Percentiles rank a stretch among this genome's conserved stretches.
These are phyloP conservation scores for Anoplophora glabripennis DNA, from an alignment of 1,140 invertebrate genomes.

Conservation along the genomic window DNA sequence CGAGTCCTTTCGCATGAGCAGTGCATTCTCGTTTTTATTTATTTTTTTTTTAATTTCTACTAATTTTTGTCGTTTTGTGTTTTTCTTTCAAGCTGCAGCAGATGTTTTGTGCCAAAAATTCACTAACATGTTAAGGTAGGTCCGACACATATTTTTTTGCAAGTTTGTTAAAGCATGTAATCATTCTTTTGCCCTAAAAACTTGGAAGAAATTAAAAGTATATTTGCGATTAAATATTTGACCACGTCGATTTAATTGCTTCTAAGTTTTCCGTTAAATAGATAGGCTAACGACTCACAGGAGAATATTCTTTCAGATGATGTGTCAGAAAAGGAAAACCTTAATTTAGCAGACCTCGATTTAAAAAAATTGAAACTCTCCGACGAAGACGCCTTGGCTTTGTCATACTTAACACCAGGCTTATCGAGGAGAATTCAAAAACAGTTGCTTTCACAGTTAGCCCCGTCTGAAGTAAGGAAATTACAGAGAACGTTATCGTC, in stretches of 20 bases:
- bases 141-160: conserved; percentile 24
- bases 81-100: conserved; percentile 45
- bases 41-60: conserved; percentile 40
- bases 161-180: conserved; percentile 14
- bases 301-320: conserved; percentile 38
- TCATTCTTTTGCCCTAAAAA: neutral
- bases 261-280: neutral
- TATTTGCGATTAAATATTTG: neutral
- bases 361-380: conserved; percentile 62
- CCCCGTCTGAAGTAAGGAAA: conserved; percentile 59
- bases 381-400: conserved; percentile 61
- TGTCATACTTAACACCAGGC: conserved; percentile 63
- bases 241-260: neutral
- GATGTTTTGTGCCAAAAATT: conserved; percentile 48
- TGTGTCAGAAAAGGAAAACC: conserved; percentile 49
- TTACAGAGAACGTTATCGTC: conserved; percentile 62
- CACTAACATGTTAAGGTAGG: conserved; percentile 41
- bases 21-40: conserved; percentile 17
- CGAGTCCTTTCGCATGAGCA: conserved; percentile 1
- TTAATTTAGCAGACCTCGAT: conserved; percentile 63
- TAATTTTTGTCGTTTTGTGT: conserved; percentile 40
- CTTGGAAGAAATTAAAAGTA: neutral
- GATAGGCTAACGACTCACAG: neutral
- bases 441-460: conserved; percentile 61
- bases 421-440: conserved; percentile 62